phyloP scores from a whole-genome alignment of 1,140 invertebrate genomes.

The Radopholus similis region DNA sequence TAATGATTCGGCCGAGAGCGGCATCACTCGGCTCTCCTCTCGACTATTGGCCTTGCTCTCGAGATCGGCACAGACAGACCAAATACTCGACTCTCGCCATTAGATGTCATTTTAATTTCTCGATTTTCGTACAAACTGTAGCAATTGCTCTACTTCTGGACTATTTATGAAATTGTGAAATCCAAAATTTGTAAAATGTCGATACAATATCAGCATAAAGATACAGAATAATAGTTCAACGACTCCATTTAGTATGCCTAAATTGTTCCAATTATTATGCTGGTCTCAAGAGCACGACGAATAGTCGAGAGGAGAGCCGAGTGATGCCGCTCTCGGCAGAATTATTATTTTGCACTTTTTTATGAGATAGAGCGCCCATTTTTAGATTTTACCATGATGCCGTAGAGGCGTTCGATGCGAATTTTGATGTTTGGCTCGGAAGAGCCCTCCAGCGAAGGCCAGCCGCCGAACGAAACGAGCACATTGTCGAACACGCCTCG shows the following conservation, averaged over 20 bases:
- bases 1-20: too few species aligned
- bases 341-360: neutral
- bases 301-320: too few species aligned
- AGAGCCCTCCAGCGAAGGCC: slow-evolving; percentile 48
- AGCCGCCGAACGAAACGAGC: slow-evolving; percentile 49
- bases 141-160: neutral
- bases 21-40: too few species aligned
- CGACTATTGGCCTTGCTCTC: too few species aligned
- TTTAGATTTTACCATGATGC: slow-evolving; percentile 38
- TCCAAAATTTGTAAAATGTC: too few species aligned
- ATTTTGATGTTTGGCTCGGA: slow-evolving; percentile 18
- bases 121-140: neutral
- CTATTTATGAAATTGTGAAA: neutral
- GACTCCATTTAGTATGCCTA: too few species aligned
- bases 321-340: too few species aligned
- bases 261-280: too few species aligned
- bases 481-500: slow-evolving; percentile 53
- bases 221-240: neutral
- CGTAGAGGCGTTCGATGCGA: slow-evolving; percentile 50
- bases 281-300: too few species aligned
- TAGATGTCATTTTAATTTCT: neutral
- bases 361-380: neutral
- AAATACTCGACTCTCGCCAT: too few species aligned
- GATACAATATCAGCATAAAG: too few species aligned
- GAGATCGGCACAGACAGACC: too few species aligned